phyloP scores from a whole-genome alignment of 2,888 invertebrate genomes.

The Micropterix aruncella region DNA sequence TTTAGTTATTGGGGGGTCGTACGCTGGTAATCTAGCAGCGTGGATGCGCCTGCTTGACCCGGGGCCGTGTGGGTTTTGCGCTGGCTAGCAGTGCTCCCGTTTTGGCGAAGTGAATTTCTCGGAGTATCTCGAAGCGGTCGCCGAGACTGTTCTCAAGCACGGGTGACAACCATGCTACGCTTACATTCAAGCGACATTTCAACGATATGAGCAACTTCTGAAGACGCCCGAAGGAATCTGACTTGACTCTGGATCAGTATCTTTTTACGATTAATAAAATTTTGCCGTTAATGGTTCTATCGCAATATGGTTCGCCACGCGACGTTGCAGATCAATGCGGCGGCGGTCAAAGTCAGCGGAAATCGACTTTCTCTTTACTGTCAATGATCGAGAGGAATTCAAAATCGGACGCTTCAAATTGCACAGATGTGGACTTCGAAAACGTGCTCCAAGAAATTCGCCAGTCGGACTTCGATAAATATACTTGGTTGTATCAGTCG shows the following conservation, averaged over 20 bases:
- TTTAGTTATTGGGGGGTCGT: slow-evolving; percentile 29
- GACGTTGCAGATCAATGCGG: slow-evolving; percentile 21
- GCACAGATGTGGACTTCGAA: slow-evolving; percentile 23
- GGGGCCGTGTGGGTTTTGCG: slow-evolving; percentile 25
- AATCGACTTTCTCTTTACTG: neutral
- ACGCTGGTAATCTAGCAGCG: slow-evolving; percentile 29
- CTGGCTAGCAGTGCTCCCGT: slow-evolving; percentile 31
- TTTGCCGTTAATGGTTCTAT: slow-evolving; percentile 19
- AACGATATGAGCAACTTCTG: slow-evolving; percentile 20
- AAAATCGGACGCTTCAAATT: slow-evolving; percentile 14
- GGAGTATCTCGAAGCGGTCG: slow-evolving; percentile 28
- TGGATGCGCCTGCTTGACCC: slow-evolving; percentile 29
- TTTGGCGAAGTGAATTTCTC: slow-evolving; percentile 27
- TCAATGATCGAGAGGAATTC: slow-evolving; percentile 1
- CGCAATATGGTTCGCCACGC: slow-evolving; percentile 23
- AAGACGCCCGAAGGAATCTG: slow-evolving; percentile 20
- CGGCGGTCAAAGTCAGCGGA: neutral
- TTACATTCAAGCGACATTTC: slow-evolving; percentile 20
- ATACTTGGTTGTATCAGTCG: slow-evolving; percentile 55
- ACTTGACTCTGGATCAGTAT: slow-evolving; percentile 25
- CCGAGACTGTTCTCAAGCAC: slow-evolving; percentile 23
- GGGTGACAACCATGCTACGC: slow-evolving; percentile 21
- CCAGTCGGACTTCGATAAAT: slow-evolving; percentile 15
- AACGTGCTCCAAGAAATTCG: slow-evolving; percentile 18
- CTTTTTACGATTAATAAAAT: slow-evolving; percentile 23